Percentiles rank a stretch among this genome's conserved stretches.
Evolutionary conservation across 2,797 vertebrate genomes (phyloP).

Genomic region (Clarias fuscus): DNA sequence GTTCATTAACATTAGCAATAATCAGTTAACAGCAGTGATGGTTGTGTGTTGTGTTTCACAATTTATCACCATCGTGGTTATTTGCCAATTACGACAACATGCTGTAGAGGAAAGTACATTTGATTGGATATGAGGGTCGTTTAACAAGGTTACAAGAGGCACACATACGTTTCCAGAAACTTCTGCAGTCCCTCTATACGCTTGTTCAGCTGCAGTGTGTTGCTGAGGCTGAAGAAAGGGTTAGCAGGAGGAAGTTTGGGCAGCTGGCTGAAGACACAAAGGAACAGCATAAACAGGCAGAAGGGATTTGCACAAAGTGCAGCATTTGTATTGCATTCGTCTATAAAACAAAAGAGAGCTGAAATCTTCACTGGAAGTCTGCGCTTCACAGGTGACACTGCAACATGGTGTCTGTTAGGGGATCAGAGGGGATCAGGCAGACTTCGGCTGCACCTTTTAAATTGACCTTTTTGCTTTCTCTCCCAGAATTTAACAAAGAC

Average conservation of each 20-base stretch:
- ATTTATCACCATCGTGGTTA: not conserved
- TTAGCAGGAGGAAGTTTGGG: constrained; percentile 90
- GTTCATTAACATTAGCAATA: no score
- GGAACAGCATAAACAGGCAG: not conserved
- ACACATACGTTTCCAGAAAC: constrained; percentile 87
- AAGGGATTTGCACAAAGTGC: not conserved
- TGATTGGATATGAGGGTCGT: not conserved
- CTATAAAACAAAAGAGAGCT: no score
- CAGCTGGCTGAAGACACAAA: constrained; percentile 74
- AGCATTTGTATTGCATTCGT: not conserved
- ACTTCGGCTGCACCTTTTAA: no score
- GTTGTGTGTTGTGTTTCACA: not conserved
- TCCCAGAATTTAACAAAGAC: no score
- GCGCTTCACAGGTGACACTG: not conserved
- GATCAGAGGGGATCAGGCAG: no score
- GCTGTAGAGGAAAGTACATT: not conserved
- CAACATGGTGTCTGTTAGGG: no score
- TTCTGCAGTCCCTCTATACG: constrained; percentile 87
- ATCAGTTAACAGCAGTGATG: not conserved
- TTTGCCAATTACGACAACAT: not conserved
- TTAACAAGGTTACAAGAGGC: no score
- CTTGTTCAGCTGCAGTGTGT: constrained; percentile 80
- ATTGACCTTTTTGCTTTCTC: no score
- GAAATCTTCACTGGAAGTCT: not conserved
- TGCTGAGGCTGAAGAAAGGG: constrained; percentile 88